Percentiles rank a stretch among this genome's conserved stretches.
Evolutionary conservation across 2,113 vertebrate genomes (phyloP).

Genomic region (Gallinago paraguaiae): DNA sequence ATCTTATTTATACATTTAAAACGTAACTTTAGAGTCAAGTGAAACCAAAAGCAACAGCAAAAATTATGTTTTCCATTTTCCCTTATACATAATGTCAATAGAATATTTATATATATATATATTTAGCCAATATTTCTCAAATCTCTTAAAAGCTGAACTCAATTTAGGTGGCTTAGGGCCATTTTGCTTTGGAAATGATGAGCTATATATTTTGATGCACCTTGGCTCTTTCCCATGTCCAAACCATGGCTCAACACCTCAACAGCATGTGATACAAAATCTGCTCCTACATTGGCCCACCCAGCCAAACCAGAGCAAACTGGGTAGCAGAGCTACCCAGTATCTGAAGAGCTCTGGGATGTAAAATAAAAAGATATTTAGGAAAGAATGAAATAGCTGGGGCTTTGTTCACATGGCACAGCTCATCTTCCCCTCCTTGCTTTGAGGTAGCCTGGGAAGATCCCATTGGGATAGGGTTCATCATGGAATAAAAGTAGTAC

Average conservation of each 20-base stretch:
- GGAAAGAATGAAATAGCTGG: not conserved
- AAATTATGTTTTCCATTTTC: not conserved
- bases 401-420: not conserved
- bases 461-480: not conserved
- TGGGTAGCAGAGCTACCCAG: too few species aligned
- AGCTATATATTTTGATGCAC: not conserved
- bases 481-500: not conserved
- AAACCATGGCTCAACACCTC: not conserved
- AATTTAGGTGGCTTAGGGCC: not conserved
- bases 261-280: not conserved
- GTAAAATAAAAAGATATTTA: not conserved
- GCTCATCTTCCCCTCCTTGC: not conserved
- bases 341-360: not conserved
- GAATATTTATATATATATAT: too few species aligned
- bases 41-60: not conserved
- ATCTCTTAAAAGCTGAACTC: not conserved
- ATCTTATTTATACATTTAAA: not conserved
- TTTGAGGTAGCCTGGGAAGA: not conserved
- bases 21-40: not conserved
- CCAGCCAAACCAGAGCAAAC: not conserved
- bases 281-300: not conserved
- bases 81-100: not conserved
- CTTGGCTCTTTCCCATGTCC: not conserved
- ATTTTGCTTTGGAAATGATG: not conserved
- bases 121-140: not conserved